These are phyloP conservation scores for Collichthys lucidus DNA, from an alignment of 2,113 vertebrate genomes.

Conservation along the genomic window DNA sequence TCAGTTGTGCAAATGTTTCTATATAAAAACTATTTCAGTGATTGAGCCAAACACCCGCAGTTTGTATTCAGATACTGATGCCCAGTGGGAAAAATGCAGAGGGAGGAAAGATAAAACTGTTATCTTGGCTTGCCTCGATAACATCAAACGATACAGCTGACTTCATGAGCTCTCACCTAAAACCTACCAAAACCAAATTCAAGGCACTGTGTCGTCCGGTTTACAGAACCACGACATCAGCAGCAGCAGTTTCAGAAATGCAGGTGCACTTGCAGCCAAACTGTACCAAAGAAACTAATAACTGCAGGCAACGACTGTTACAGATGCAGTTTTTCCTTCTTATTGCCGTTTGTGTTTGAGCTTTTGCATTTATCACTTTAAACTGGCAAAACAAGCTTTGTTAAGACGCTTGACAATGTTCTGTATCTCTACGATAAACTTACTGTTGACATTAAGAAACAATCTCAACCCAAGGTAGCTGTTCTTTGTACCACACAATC, in stretches of 20 bases:
- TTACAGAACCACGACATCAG: not conserved
- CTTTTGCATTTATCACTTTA: not conserved
- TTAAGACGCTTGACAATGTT: not conserved
- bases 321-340: not conserved
- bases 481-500: not conserved
- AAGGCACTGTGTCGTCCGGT: too few relatives aligned
- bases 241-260: constrained; percentile 10
- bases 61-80: not conserved
- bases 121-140: not conserved
- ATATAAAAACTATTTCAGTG: not conserved
- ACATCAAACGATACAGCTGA: not conserved
- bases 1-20: constrained; percentile 25
- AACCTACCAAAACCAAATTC: not conserved
- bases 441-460: not conserved
- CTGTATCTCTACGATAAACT: not conserved
- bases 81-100: not conserved
- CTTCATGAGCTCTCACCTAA: not conserved
- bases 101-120: not conserved
- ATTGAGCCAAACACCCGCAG: not conserved
- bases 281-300: not conserved
- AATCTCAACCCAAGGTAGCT: not conserved
- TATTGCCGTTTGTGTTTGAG: not conserved
- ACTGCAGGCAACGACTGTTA: not conserved
- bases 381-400: not conserved
- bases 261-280: not conserved